Base-by-base conservation (phyloP, 2,888 invertebrate species). In the Spisula subtruncata region DNA sequence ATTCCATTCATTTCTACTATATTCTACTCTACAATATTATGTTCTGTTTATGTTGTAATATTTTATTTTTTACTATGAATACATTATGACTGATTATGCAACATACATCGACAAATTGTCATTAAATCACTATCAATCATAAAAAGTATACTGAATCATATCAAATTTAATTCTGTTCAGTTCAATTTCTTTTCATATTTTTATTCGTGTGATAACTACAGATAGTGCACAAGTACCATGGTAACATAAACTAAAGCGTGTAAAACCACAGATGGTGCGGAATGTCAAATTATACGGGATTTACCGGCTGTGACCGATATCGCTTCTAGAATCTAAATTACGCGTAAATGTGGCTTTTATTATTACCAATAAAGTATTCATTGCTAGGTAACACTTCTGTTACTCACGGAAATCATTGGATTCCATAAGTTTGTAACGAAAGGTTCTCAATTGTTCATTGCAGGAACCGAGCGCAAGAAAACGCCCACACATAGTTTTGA, bases 291-390 rank as follows among this genome's bases (percentile, higher is more conserved):
- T 25, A 66, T 10, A 66, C 25, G 25, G 60, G 25, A 25, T 25
- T 0, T 66, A 66, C 60, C 60, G 25, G 60, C 60, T 66, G 60
- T 66, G 60, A 66, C 60, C 60, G 25, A 66, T 66, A 66, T 66
- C 60, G 25, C 25, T 10, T 8, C n/a, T 66, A 25, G n/a, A 66
- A 66, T 66, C 60, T 66, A 66, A 66, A 66, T 66, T 66, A 66
- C 60, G 60, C 25, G 12, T 66, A 66, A 66, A 66, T 66, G 25
- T 66, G 60, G 60, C 60, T 66, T 66, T 66, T 66, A 25, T 66
- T 25, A 66, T 66, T 25, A 66, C 60, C 25, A 66, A 25, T 66
- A 25, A 66, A 10, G 60, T 66, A 66, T 25, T 66, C 60, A 66
- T 66, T 25, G 12, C 25, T 25, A 25, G 60, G 60, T 66, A 66